Conservation (phyloP, 92 coral and sea anemone genomes). For the Umimayanthus chanpuru region DNA sequence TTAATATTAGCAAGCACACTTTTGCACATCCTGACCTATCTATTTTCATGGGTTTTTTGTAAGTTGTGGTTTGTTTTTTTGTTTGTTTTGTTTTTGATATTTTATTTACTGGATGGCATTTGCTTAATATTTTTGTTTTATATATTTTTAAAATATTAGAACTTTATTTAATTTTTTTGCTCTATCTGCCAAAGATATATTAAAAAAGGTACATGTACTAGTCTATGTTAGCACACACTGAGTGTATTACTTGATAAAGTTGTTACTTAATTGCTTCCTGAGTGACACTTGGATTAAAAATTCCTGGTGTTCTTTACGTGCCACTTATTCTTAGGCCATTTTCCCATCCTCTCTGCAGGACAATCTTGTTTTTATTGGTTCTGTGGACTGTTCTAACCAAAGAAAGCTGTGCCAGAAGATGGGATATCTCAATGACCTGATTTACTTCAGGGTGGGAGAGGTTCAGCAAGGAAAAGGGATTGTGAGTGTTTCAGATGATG, state of each 20-base stretch:
- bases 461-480: slow-evolving; percentile 33
- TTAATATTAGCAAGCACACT: not conserved
- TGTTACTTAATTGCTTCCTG: no score
- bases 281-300: no score
- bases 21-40: not conserved
- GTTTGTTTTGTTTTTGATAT: no score
- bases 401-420: slow-evolving; percentile 18
- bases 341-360: slow-evolving; percentile 3
- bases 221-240: no score
- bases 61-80: no score
- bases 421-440: slow-evolving; percentile 33
- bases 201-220: no score
- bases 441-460: slow-evolving; percentile 22
- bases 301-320: not conserved
- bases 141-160: no score
- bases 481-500: slow-evolving; percentile 1
- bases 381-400: slow-evolving; percentile 33
- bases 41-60: not conserved
- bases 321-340: not conserved
- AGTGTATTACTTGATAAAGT: no score
- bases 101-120: no score
- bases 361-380: slow-evolving; percentile 30
- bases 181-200: no score
- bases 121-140: no score
- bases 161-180: no score